Base-by-base conservation (phyloP, 2,113 vertebrate genomes). In the Paramisgurnus dabryanus region DNA sequence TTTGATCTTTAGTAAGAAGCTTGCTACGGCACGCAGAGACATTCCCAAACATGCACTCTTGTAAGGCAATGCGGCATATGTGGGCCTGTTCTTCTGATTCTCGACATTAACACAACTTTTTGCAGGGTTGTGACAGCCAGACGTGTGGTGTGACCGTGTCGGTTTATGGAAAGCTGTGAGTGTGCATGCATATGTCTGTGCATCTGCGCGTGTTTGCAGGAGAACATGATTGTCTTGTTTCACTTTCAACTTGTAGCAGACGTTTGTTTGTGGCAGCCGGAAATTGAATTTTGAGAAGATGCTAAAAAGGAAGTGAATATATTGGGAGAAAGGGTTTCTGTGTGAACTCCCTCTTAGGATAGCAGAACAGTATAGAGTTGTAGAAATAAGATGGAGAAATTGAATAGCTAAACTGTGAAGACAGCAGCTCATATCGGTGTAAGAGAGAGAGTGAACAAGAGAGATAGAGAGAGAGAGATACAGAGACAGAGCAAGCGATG, bases 341-440 rank as follows among this genome's bases (percentile, higher is more conserved):
- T 7, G 8, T 6, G 18, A 3, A 57, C 53, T 17, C 15, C 15
- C 53, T 50, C 49, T 71, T 71, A 72, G 12, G 10, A 18, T 60
- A 12, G 13, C 18, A 22, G n/a, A 60, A 45, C 40, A 22, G 70
- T 13, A 43, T 73, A n/a, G 55, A 22, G 55, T 73, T 43, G 55
- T 73, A 73, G 70, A 73, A 60, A 45, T 8, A 73, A n/a, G 70
- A 55, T 45, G 70, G 55, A 73, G 55, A 73, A 60, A 73, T 73
- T 60, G 40, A 73, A 73, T 8, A 60, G 55, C 55, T 73, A 45
- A 73, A 60, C 6, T 17, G n/a, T 10, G 2, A 39, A 73, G 55
- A 73, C 53, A 73, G 60, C 39, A 60, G 55, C 34, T 34, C 39
- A 60, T 45, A 75, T 61, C 58, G 9, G 47, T n/a, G 63, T 9